Evolutionary conservation across 1,140 invertebrate species (phyloP).

Genomic region (Elymnias hypermnestra): DNA sequence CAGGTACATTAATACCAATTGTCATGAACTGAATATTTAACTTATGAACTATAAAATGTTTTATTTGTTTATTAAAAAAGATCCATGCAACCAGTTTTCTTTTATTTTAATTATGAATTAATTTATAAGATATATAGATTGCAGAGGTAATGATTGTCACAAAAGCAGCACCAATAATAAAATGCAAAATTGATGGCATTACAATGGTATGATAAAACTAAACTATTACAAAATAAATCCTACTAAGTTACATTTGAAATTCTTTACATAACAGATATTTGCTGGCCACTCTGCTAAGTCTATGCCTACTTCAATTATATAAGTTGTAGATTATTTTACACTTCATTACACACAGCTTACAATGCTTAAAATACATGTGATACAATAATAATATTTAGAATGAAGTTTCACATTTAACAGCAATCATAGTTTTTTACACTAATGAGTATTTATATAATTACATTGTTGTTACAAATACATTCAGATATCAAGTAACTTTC

Average conservation of each 20-base stretch:
- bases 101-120: too few species aligned
- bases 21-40: too few species aligned
- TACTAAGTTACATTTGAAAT: not conserved
- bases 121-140: too few species aligned
- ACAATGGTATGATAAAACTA: slow-evolving; percentile 1
- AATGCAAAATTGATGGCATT: too few species aligned
- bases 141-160: too few species aligned
- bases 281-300: slow-evolving; percentile 1
- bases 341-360: not conserved
- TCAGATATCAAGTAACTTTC: slow-evolving; percentile 34
- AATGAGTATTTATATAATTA: slow-evolving; percentile 28
- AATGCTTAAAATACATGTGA: not conserved
- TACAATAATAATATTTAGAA: too few species aligned
- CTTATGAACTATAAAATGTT: too few species aligned
- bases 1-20: too few species aligned
- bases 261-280: slow-evolving; percentile 5
- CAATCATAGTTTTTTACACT: slow-evolving; percentile 12
- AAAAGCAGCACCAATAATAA: too few species aligned
- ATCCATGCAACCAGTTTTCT: too few species aligned
- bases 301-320: slow-evolving; percentile 3
- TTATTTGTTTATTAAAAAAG: too few species aligned
- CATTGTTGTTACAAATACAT: slow-evolving; percentile 11
- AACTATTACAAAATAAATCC: not conserved
- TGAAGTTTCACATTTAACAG: slow-evolving; percentile 9
- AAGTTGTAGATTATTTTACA: not conserved